Evolutionary conservation across 92 coral and sea anemone genomes (phyloP), one percentile per base, ranked within the genome.

Genomic region (Ricordea florida): DNA sequence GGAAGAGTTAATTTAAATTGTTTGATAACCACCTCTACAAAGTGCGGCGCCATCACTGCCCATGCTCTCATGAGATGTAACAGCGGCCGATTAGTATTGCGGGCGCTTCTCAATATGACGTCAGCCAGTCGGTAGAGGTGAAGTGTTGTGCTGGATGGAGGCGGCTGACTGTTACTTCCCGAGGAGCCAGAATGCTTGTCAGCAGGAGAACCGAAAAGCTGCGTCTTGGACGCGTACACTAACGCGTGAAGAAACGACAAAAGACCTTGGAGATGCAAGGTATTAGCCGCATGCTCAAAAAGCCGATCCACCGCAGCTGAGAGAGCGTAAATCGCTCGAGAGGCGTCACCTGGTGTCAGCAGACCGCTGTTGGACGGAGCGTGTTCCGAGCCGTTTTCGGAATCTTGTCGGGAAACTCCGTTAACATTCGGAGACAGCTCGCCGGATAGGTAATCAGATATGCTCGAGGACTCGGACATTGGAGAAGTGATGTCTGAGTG

Each of bases 281-380:
- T 89, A 52, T 96, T 92, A 4, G 99, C 99, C 16, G 99, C 97
- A 55, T 92, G 96, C 46, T 96, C 99, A 34, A 96, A 96, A 62
- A 96, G 73, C 24, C 99, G 89, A 81, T 96, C 99, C 14, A 96
- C 99, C 0, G 99, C 94, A 2, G 96, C 97, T 0, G 99, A 92
- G 34, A 96, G 89, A 11, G 99, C 99, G 81, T 88, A 96, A 42
- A 96, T 87, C 4, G 99, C 99, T 3, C 99, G 89, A 0, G 99
- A 96, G 9, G 92, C 99, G 53, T 96, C 99, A 25, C 85, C 88
- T 11, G 92, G 78, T 10, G 85, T 82, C 72, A 96, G 40, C n/a
- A 92, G 62, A 16, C 96, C 97, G 17, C 90, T 81, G 42, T 78
- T 82, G 23, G 85, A 77, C 17, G 84, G 27, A 31, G 86, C 58